A percentile compares a stretch with the other conserved stretches of the same genome.
These are phyloP conservation scores for Coccyzus lansbergi DNA, from an alignment of 2,797 vertebrate genomes.

Conservation along the genomic window DNA sequence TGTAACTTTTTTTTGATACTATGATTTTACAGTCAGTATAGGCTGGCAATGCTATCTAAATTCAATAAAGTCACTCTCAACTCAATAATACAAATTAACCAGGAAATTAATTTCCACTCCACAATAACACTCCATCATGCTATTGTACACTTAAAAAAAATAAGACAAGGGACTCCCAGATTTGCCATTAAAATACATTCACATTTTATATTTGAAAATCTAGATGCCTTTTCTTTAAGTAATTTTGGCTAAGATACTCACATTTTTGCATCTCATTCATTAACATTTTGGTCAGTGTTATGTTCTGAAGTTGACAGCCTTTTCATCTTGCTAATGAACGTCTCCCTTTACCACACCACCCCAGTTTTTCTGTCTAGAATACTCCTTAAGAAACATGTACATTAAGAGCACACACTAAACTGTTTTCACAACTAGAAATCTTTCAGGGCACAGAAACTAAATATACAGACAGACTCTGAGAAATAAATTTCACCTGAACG, in stretches of 20 bases:
- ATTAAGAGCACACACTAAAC: neutral
- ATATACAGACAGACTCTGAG: neutral
- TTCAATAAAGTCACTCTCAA: neutral
- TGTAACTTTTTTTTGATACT: neutral
- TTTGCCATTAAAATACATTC: neutral
- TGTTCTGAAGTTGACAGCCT: conserved; percentile 20
- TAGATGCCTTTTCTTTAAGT: neutral
- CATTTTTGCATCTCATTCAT: neutral
- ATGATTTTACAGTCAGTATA: neutral
- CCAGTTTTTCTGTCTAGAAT: neutral
- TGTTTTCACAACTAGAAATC: neutral
- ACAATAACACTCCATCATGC: neutral
- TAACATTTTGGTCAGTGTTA: conserved; percentile 2
- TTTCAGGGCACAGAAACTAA: neutral
- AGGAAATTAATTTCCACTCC: neutral
- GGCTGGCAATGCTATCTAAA: neutral
- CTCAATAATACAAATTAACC: neutral
- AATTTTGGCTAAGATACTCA: neutral
- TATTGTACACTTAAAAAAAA: neutral
- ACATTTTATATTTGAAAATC: neutral
- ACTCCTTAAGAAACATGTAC: neutral
- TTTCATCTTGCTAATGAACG: conserved; percentile 6
- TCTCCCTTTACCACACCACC: neutral
- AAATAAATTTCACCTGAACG: neutral
- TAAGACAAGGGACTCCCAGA: neutral